These are phyloP conservation scores for Chaitophorus viminalis DNA, from an alignment of 2,888 invertebrate genomes.

Conservation along the genomic window DNA sequence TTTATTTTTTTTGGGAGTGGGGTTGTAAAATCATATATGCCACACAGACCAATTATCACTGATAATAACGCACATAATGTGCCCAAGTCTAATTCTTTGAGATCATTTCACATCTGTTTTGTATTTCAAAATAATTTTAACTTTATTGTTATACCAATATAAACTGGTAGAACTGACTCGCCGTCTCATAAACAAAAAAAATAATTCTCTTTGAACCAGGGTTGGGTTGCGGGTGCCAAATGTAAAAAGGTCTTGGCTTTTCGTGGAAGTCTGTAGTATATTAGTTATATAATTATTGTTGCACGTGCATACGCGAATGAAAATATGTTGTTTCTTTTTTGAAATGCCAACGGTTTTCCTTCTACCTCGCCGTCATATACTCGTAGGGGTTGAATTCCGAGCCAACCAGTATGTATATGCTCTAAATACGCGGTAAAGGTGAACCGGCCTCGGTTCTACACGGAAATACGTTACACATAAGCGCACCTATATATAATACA, in stretches of 20 bases:
- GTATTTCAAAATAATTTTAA: too few species aligned
- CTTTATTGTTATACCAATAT: too few species aligned
- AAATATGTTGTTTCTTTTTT: background rate
- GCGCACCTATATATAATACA: background rate
- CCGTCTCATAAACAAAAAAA: too few species aligned
- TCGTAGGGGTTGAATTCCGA: background rate
- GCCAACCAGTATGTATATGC: background rate
- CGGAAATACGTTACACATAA: background rate
- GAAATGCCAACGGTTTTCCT: slow-evolving; percentile 22
- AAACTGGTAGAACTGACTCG: too few species aligned
- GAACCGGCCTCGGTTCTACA: background rate
- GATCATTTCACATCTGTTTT: too few species aligned
- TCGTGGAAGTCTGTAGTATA: background rate
- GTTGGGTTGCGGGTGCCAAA: slow-evolving; percentile 21
- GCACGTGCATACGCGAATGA: background rate
- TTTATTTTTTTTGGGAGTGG: too few species aligned
- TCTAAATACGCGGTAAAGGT: slow-evolving; percentile 6
- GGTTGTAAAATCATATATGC: too few species aligned
- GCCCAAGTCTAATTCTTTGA: too few species aligned
- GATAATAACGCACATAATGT: too few species aligned
- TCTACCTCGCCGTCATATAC: background rate
- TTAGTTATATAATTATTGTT: background rate
- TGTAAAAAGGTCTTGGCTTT: slow-evolving; percentile 43
- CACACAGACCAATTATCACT: too few species aligned
- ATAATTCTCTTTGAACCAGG: too few species aligned